Evolutionary conservation across 2,888 invertebrate species (phyloP), one percentile per base, ranked within the genome.

Genomic region (Caenorhabditis sp.): DNA sequence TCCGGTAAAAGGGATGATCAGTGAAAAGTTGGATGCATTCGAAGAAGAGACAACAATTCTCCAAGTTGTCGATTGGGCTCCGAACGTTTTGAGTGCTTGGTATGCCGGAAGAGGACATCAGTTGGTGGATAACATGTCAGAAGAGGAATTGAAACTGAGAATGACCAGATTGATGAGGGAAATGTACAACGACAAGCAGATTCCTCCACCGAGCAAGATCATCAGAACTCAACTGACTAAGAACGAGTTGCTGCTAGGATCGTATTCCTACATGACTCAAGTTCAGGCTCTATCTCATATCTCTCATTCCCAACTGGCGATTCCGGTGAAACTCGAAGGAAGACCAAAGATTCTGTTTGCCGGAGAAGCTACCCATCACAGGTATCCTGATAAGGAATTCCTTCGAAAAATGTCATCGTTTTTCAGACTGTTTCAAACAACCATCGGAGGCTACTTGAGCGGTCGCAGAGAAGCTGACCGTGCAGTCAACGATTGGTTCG

Each of bases 351-450:
- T 90, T 38, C 66, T 90, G 26, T 90, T 90, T 69, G 90, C 90
- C 10, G 90, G 90, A 72, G 90, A 90, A 75, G 90, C 90, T 6
- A 90, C 90, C 5, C 91, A 90, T 76, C 86, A 88, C 80, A 84
- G 88, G 88, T 87, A 75, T 31, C 22, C 7, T 19, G 22, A 49
- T 28, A 54, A 44, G 10, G 44, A 28, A 35, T 10, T n/a, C 24
- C 6, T 35, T 44, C 54, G 8, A 19, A 14, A 28, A 35, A 24
- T 31, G 24, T 49, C n/a, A 76, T 59, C 59, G 12, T 41, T 51
- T 68, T 86, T 74, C 70, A 88, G 88, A 70, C 79, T 90, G n/a
- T 90, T 87, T 81, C 90, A 90, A 84, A 91, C 91, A 28, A 87
- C 90, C 7, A 88, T 90, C 26, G 90, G 90, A 10, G 90, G 89